Base-by-base conservation (phyloP, 30 jellyfish, hydroid and myxozoan genomes). In the Hydra vulgaris region DNA sequence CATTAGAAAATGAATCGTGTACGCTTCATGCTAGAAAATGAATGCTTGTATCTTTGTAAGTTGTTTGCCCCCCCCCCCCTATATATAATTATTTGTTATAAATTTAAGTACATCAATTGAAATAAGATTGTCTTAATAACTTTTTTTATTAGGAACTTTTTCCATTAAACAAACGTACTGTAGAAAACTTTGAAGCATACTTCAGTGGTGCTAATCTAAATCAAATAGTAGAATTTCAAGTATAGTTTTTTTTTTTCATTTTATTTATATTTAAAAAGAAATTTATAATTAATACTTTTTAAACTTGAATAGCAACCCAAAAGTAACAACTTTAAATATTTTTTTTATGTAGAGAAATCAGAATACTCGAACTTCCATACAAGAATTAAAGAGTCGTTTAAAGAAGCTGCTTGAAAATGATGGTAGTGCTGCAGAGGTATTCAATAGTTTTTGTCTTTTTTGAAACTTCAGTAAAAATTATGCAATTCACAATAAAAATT, bases 171-270 rank as follows among this genome's bases (percentile, higher is more conserved):
- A 94, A 94, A 66, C 86, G 96, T 69, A 86, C 99, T 0, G 93
- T 88, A 26, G 99, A 94, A 27, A 89, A 95, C 66, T 94, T 94
- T 94, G 99, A 94, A 70, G 69, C 75, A 4, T 94, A 94, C 85
- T 94, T 94, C 82, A 94, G 82, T 27, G 85, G 88, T 18, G 96
- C 95, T 53, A 95, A 85, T 25, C 85, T 94, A 79, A 81, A 74
- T 1, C 94, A 82, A 72, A 82, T 94, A 78, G 99, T 94, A 52
- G 95, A 94, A 25, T 94, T 94, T 81, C 99, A 94, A 84, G 99
- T 94, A 78, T 7, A 92, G 19, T 7, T 26, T 53, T 15, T n/a
- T n/a, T n/a, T 18, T 66, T 0, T 18, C 12, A 19, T 78, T 53
- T 0, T 0, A n/a, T 16, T 7, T 26, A n/a, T 66, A 7, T 12